Conservation (phyloP, 2,113 vertebrate species). For the Caloenas nicobarica region DNA sequence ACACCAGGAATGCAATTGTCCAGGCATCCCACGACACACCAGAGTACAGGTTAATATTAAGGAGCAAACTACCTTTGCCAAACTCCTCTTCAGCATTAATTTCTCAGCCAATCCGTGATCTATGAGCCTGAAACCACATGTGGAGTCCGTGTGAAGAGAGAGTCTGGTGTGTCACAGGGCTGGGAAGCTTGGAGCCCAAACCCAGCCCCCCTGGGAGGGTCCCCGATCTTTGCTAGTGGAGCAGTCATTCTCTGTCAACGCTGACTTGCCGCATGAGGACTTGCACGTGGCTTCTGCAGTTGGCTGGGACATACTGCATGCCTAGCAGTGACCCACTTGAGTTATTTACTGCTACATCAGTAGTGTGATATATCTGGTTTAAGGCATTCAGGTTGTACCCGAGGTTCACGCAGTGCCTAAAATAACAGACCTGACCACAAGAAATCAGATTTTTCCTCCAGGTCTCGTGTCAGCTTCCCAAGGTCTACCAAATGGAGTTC, state of each 20-base stretch:
- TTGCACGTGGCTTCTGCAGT: neutral
- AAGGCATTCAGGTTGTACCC: neutral
- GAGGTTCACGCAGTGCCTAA: neutral
- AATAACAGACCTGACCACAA: neutral
- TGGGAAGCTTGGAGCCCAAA: neutral
- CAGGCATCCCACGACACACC: neutral
- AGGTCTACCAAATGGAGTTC: neutral
- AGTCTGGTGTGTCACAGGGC: neutral
- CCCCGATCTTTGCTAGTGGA: neutral
- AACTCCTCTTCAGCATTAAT: neutral
- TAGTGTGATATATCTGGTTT: neutral
- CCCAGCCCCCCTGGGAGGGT: neutral
- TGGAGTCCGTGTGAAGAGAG: neutral
- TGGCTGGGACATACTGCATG: neutral
- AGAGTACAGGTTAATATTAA: neutral
- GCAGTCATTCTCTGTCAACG: neutral
- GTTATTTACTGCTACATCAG: neutral
- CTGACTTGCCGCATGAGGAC: neutral
- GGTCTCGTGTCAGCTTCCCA: neutral
- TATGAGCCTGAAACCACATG: neutral
- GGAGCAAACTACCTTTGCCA: neutral
- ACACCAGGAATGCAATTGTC: neutral
- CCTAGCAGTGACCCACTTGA: neutral
- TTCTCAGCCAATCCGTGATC: neutral
- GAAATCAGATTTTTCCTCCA: neutral